Evolutionary conservation across 1,140 invertebrate genomes (phyloP).

Genomic region (Calliopsis andreniformis): DNA sequence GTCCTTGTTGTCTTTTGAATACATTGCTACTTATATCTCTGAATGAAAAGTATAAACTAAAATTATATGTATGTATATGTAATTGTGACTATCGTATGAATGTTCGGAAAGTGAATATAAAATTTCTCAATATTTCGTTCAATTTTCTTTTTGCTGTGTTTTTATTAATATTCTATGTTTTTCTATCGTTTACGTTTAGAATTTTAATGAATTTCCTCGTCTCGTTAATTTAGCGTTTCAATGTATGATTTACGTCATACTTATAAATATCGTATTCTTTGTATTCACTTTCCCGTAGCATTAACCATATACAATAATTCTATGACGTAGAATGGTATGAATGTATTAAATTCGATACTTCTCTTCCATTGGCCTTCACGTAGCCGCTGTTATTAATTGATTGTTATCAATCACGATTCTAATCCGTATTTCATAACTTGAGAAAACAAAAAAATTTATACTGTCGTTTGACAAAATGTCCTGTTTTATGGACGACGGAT

Average conservation of each 20-base stretch:
- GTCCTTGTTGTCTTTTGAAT: slow-evolving; percentile 34
- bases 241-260: background rate
- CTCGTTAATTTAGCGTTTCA: background rate
- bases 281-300: slow-evolving; percentile 33
- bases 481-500: slow-evolving; percentile 29
- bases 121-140: background rate
- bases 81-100: slow-evolving; percentile 22
- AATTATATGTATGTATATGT: slow-evolving; percentile 14
- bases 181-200: background rate
- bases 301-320: slow-evolving; percentile 7
- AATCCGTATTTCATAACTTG: slow-evolving; percentile 46
- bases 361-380: slow-evolving; percentile 46
- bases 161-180: slow-evolving; percentile 5
- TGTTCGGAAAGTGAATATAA: slow-evolving; percentile 38
- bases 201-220: background rate
- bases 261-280: background rate
- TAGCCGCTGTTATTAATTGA: slow-evolving; percentile 32
- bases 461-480: slow-evolving; percentile 29
- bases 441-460: slow-evolving; percentile 41
- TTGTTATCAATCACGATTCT: slow-evolving; percentile 44
- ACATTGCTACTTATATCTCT: slow-evolving; percentile 18
- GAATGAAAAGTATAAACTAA: slow-evolving; percentile 7
- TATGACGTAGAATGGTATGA: slow-evolving; percentile 9
- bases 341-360: slow-evolving; percentile 7
- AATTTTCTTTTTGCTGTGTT: background rate